Evolutionary conservation across 2,888 invertebrate species (phyloP).

Genomic region (Agonopterix heracliana): DNA sequence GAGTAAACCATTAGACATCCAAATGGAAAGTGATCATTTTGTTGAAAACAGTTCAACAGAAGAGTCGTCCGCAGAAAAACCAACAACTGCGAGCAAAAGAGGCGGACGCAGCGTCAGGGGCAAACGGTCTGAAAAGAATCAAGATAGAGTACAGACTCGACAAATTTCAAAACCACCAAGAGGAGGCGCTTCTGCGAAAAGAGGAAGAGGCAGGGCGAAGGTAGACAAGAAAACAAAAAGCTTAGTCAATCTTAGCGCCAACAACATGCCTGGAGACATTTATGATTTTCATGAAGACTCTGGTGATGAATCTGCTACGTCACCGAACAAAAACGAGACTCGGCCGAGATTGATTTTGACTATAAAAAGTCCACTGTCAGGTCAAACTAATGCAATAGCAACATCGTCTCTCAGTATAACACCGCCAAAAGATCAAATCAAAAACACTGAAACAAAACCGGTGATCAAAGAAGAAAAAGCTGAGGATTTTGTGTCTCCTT

Average conservation of each 20-base stretch:
- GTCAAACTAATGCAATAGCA: slow-evolving; percentile 51
- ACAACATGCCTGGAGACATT: slow-evolving; percentile 82
- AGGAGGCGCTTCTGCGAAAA: slow-evolving; percentile 48
- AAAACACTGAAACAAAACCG: slow-evolving; percentile 37
- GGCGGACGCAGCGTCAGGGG: slow-evolving; percentile 63
- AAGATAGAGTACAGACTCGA: slow-evolving; percentile 61
- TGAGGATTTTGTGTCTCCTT: slow-evolving; percentile 80
- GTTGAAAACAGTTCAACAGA: slow-evolving; percentile 22
- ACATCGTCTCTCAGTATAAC: slow-evolving; percentile 60
- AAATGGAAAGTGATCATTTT: slow-evolving; percentile 19
- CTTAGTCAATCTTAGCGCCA: slow-evolving; percentile 67
- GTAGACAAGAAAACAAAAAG: slow-evolving; percentile 71
- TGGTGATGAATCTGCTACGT: slow-evolving; percentile 80
- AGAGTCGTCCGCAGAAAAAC: slow-evolving; percentile 30
- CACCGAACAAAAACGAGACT: slow-evolving; percentile 63
- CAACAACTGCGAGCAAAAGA: slow-evolving; percentile 36
- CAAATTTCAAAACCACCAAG: slow-evolving; percentile 61
- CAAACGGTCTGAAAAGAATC: slow-evolving; percentile 52
- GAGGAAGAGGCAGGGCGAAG: slow-evolving; percentile 70
- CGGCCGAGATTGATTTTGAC: slow-evolving; percentile 87
- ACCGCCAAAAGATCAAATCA: slow-evolving; percentile 20
- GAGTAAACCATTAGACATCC: background rate
- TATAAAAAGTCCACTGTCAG: slow-evolving; percentile 82
- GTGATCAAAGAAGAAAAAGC: slow-evolving; percentile 59
- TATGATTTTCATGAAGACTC: slow-evolving; percentile 95